Base-by-base conservation (phyloP, 2,113 vertebrate genomes). In the Eubucco bourcierii region DNA sequence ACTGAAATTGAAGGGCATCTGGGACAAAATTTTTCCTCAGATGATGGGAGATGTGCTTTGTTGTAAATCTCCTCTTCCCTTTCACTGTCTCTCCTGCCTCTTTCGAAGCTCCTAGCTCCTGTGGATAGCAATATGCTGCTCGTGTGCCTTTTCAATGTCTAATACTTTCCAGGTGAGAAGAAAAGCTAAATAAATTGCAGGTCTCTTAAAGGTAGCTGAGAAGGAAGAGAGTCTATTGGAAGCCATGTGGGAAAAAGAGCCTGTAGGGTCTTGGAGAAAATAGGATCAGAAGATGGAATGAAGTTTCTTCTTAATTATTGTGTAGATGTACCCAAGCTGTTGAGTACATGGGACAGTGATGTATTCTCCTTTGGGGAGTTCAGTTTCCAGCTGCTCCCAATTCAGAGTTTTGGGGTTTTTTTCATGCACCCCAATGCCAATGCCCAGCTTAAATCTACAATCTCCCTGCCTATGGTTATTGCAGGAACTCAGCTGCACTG, bases 111-210 rank as follows among this genome's bases (percentile, higher is more conserved):
- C 41, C 21, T 60, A 93, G 56, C 53, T 77, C 80, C 91, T 82
- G 77, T 4, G 20, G 85, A 41, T 33, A 91, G 77, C 61, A 91
- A 67, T 90, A 65, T 83, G 52, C 65, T 87, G 46, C 77, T 90
- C 7, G 1, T 76, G 37, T 77, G 72, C 68, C 68, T 87, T 86
- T 93, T 58, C 82, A 85, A 85, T 71, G 41, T 83, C 65, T 72
- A 52, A 74, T 53, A 60, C 47, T 80, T 94, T 78, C 67, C 68
- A 85, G 76, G 79, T 64, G 72, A 94, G 81, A 90, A 81, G 75
- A 77, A 90, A 91, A 94, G 58, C 72, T 75, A 74, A 90, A 76
- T 84, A 80, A 94, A 92, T 90, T 92, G 66, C 81, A 83, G 53
- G 58, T 80, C 68, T 88, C 34, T 28, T 85, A 72, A 44, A 78